phyloP scores from a whole-genome alignment of 1,140 invertebrate genomes.

The Monochamus saltuarius region DNA sequence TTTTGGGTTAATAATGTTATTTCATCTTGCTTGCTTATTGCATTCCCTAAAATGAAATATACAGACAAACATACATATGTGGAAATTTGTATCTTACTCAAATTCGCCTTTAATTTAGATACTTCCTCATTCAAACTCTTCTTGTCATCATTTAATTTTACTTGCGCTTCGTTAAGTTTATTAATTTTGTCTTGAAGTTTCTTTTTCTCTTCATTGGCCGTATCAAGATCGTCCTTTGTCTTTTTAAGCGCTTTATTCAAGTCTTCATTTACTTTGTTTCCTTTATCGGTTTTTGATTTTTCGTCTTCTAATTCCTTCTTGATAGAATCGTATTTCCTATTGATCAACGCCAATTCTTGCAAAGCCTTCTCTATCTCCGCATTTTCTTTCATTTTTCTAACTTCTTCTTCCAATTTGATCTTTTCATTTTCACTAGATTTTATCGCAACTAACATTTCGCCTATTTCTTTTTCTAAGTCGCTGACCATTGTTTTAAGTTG shows the following conservation, averaged over 20 bases:
- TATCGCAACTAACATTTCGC: conserved; percentile 64
- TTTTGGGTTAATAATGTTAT: conserved; percentile 57
- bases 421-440: conserved; percentile 60
- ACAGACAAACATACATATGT: conserved; percentile 4
- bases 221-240: conserved; percentile 52
- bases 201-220: conserved; percentile 54
- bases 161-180: conserved; percentile 54
- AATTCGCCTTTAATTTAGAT: conserved; percentile 57
- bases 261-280: conserved; percentile 56
- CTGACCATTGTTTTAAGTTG: conserved; percentile 77
- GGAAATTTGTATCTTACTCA: conserved; percentile 29
- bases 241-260: conserved; percentile 54
- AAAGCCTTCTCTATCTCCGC: conserved; percentile 51
- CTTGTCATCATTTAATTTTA: conserved; percentile 56
- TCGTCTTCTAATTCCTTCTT: conserved; percentile 54
- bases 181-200: conserved; percentile 55
- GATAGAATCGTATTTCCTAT: conserved; percentile 33
- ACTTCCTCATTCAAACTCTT: conserved; percentile 61
- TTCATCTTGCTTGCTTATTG: conserved; percentile 55
- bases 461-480: conserved; percentile 79
- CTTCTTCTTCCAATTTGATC: conserved; percentile 55
- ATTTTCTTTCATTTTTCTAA: conserved; percentile 35
- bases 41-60: conserved; percentile 50
- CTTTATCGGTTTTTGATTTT: conserved; percentile 56
- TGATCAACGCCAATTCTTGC: conserved; percentile 39